Evolutionary conservation across 2,113 vertebrate species (phyloP).

Genomic region (Myotis brandtii): DNA sequence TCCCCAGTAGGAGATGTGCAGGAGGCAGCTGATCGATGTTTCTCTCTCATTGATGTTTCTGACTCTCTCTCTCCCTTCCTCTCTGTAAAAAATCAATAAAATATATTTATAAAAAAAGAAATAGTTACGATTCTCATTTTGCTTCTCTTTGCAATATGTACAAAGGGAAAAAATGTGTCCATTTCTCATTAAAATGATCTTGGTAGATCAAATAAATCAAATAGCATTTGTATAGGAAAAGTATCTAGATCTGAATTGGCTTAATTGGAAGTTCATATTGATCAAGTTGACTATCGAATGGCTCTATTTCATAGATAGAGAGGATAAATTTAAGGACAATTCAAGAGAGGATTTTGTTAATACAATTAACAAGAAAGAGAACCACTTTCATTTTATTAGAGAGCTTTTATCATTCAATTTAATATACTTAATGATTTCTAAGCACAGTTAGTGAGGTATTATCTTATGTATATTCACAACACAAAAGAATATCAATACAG

Average conservation of each 20-base stretch:
- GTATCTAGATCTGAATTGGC: constrained; percentile 18
- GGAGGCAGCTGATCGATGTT: no score
- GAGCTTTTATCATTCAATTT: neutral
- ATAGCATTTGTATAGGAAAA: constrained; percentile 18
- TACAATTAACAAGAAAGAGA: constrained; percentile 55
- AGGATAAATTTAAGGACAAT: constrained; percentile 58
- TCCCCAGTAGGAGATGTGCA: no score
- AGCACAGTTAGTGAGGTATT: neutral
- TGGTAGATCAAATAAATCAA: constrained; percentile 45
- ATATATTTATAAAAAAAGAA: no score
- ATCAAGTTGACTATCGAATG: constrained; percentile 58
- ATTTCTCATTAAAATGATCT: neutral
- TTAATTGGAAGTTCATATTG: constrained; percentile 63
- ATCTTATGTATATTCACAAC: neutral
- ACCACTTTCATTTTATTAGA: constrained; percentile 46
- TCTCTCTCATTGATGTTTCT: no score
- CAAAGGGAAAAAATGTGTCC: neutral
- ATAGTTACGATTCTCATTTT: neutral
- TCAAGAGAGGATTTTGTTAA: constrained; percentile 59
- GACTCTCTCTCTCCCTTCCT: no score
- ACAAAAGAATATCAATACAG: neutral
- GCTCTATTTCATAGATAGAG: constrained; percentile 36
- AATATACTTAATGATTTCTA: constrained; percentile 12
- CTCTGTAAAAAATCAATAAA: no score
- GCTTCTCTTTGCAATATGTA: neutral